Base-by-base conservation (phyloP, 1,140 invertebrate genomes). In the Wiebesia pumilae region DNA sequence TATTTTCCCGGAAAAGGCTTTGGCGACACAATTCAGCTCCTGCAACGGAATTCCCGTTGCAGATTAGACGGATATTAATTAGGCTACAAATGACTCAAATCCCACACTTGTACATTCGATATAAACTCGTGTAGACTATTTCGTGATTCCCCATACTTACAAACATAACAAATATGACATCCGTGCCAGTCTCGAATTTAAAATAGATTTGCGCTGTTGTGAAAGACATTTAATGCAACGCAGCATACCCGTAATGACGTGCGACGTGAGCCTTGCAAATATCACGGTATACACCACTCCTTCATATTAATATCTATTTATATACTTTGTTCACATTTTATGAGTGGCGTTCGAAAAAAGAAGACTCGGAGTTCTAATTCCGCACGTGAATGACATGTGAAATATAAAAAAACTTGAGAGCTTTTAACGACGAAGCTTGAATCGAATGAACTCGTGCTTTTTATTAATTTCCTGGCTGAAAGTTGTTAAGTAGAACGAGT, bases 261-360 rank as follows among this genome's bases (percentile, higher is more conserved):
- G 86, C 75, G 81, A 87, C 86, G 82, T 84, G 86, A 87, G 86
- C 86, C 86, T 84, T 84, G 86, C 86, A 84, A 87, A 87, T 87
- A 87, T 87, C 82, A 43, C 85, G 58, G 58, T 62, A 82, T 35
- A 86, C 24, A 77, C 67, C 51, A 40, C 84, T 86, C 81, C 85
- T 69, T 77, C 81, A 81, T 84, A 87, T 81, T 83, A 81, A 87
- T 84, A 87, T 87, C 82, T 87, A 84, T 87, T 84, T 84, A 87
- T 87, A 87, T 12, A 87, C 69, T 87, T 87, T 87, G 86, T 87
- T 84, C 82, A 38, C 40, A 83, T 83, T 86, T 86, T 81, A 86
- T 71, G 69, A 86, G 84, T 30, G 79, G 47, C 84, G 67, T 54
- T 73, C 62, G 65, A 58, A 81, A 85, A 54, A 81, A 69, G 40